Base-by-base conservation (phyloP, 2,797 vertebrate species). In the Heteromormyrus szaboi region DNA sequence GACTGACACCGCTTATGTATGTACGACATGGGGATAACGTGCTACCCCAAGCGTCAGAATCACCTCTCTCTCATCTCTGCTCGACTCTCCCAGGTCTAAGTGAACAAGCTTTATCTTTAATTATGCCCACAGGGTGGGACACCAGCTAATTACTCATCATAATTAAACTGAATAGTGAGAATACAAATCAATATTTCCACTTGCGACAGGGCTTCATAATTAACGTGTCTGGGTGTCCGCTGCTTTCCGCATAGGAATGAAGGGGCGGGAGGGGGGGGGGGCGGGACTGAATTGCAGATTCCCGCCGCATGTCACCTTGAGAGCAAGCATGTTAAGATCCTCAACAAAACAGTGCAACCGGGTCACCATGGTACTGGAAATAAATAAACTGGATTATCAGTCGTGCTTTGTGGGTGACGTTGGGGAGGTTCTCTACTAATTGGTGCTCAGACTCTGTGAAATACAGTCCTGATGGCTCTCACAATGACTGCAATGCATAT, bases 81-180 rank as follows among this genome's bases (percentile, higher is more conserved):
- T 50, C 9, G 79, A 84, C 79, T 50, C 44, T 84, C 41, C n/a
- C 19, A 44, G 79, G 46, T 25, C 41, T 84, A 84, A 48, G 79
- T 44, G 37, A 83, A 83, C 79, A n/a, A 50, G 79, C 7, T 89
- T 90, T 86, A 91, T 93, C 91, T 89, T 92, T 91, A 90, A 90
- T 92, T 91, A 91, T 91, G 90, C 90, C 90, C 88, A 91, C 89
- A 90, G 88, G 46, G 89, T 88, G 3, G 50, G 62, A 50, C 79
- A 50, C 79, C 3, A 86, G 81, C 92, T 91, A 91, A 94, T 94
- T 93, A 91, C 88, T 93, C 94, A 93, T 86, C 85, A 92, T 95
- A 95, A 95, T 95, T 94, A 94, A 94, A 92, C 90, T 89, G 89
- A 89, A 89, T 65, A 84, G 17, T 0, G 90, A 91, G 83, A 92